Base-by-base conservation (phyloP, 2,888 invertebrate species). In the Hecatera dysodea region DNA sequence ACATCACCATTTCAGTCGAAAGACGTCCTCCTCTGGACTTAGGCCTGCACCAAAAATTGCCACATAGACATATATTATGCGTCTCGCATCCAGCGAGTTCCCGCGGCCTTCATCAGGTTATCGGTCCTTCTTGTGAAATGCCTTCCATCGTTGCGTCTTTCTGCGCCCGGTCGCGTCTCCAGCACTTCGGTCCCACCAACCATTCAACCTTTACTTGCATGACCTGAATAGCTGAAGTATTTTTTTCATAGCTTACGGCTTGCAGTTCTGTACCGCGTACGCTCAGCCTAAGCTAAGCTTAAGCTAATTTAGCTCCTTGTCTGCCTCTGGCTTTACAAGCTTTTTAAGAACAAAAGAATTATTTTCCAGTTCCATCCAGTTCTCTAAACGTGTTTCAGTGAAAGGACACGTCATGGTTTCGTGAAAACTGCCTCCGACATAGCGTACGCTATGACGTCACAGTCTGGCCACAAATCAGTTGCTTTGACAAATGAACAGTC, bases 391-490 rank as follows among this genome's bases (percentile, higher is more conserved):
- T 59, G 56, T 68, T 66, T 68, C 59, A 67, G 65, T 59, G 42
- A 70, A 65, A 70, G 55, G 66, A 55, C 57, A 60, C 67, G 68
- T 73, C 73, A 77, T 56, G 59, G 52, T 67, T 64, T 80, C 67
- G 63, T 72, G 64, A 69, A 76, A 71, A 50, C 36, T 53, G 50
- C 59, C 27, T 46, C 22, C 29, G n/a, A 66, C 57, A 75, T 59
- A 57, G 63, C 27, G 42, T 39, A 57, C 52, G 29, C 7, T 52
- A 56, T 78, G 75, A 75, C 81, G 75, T 73, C 72, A 68, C 17
- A 44, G 78, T 68, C 72, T 78, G 66, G 72, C 67, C 64, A 68
- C 59, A 73, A 75, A 81, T 78, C 57, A 77, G 29, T 8, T 44
- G 5, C 19, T 17, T 60, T 75, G 67, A 75, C 29, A 70, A 70